Percentiles rank a stretch among this genome's conserved stretches.
Conservation (phyloP, 2,797 vertebrate species). For the Neoniphon sammara region DNA sequence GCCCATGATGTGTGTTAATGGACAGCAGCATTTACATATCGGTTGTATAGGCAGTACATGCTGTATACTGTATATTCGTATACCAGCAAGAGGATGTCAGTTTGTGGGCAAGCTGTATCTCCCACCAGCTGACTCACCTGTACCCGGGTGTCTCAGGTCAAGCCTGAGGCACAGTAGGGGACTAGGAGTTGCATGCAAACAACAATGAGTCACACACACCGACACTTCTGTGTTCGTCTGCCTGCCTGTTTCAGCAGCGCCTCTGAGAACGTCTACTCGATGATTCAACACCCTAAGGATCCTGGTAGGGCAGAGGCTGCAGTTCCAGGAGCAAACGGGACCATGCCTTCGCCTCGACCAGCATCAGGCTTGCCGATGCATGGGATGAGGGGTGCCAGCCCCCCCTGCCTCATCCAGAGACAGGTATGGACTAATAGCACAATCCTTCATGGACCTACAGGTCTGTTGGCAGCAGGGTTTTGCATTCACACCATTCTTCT, state of each 20-base stretch:
- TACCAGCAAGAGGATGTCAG: neutral
- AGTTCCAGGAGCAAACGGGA: conserved; percentile 75
- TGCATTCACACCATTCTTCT: too few species aligned
- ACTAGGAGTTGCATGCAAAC: neutral
- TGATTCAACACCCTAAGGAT: conserved; percentile 81
- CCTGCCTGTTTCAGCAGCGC: conserved; percentile 56
- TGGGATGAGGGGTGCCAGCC: conserved; percentile 67
- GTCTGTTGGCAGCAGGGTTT: too few species aligned
- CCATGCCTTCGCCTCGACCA: conserved; percentile 66
- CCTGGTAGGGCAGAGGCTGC: conserved; percentile 73
- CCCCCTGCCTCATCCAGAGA: conserved; percentile 79
- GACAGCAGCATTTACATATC: conserved; percentile 7
- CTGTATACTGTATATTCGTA: neutral
- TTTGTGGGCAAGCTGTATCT: neutral
- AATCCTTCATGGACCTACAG: too few species aligned
- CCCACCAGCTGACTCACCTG: neutral
- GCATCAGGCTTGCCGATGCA: conserved; percentile 63
- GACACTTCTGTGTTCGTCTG: conserved; percentile 2
- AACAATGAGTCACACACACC: neutral
- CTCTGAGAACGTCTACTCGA: conserved; percentile 83
- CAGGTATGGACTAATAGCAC: conserved; percentile 68
- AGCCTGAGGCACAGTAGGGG: neutral
- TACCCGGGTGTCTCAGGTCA: neutral
- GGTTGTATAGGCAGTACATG: neutral
- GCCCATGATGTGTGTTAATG: conserved; percentile 2